Percentiles rank a stretch among this genome's conserved stretches.
These are phyloP conservation scores for Kryptopterus vitreolus DNA, from an alignment of 2,797 vertebrate species.

Conservation along the genomic window DNA sequence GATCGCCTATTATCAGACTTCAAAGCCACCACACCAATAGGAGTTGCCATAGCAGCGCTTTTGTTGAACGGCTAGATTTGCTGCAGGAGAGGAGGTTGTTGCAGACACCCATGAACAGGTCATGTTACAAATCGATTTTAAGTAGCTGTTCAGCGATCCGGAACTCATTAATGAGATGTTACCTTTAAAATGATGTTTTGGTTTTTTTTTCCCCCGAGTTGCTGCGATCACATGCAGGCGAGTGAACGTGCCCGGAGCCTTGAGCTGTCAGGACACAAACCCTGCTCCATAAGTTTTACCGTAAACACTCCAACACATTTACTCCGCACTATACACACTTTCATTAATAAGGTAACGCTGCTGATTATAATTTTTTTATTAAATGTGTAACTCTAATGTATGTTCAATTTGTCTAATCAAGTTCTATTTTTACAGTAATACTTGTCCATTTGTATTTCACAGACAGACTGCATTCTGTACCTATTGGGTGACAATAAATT, in stretches of 20 bases:
- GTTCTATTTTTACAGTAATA: too few relatives aligned
- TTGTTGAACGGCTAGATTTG: constrained; percentile 41
- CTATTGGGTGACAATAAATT: too few relatives aligned
- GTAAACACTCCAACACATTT: background rate
- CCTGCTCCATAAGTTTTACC: background rate
- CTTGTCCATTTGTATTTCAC: too few relatives aligned
- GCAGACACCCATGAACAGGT: constrained; percentile 38
- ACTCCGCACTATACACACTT: background rate
- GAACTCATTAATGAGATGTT: constrained; percentile 42
- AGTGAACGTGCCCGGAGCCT: constrained; percentile 6
- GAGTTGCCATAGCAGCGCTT: constrained; percentile 54
- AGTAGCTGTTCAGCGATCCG: constrained; percentile 29
- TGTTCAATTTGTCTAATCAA: too few relatives aligned
- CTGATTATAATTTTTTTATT: too few relatives aligned
- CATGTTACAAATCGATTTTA: constrained; percentile 29
- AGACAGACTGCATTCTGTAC: too few relatives aligned
- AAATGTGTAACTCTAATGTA: too few relatives aligned
- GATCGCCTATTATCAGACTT: constrained; percentile 53
- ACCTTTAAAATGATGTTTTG: constrained; percentile 31
- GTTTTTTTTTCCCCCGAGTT: constrained; percentile 31
- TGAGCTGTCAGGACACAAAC: background rate
- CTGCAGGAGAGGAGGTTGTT: constrained; percentile 39
- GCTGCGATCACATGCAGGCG: constrained; percentile 12
- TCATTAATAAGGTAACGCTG: background rate
- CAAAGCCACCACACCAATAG: constrained; percentile 39